Base-by-base conservation (phyloP, 2,888 invertebrate genomes). In the Hyposoter dolosus region DNA sequence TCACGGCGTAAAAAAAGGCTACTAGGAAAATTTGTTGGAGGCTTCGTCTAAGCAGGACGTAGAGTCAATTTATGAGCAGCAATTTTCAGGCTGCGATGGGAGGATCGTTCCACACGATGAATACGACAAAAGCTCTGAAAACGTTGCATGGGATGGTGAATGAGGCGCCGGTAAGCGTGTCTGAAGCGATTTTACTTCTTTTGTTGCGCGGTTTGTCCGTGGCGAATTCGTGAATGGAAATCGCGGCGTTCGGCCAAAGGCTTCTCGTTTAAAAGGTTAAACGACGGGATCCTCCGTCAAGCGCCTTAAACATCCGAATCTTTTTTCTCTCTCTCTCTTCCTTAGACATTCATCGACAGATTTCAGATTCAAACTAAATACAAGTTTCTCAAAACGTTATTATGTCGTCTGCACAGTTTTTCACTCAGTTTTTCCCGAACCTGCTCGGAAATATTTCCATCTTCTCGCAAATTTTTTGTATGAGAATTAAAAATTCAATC, bases 141-240 rank as follows among this genome's bases (percentile, higher is more conserved):
- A 81, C 66, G 87, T 76, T 86, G 75, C 82, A 77, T 56, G 56
- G 66, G 50, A 81, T 68, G 65, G 80, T 81, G 77, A 74, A 82
- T 82, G 82, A 83, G 80, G 69, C 82, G 74, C 82, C 68, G 78
- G 78, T 76, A 75, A 84, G 84, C 83, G 83, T 86, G 87, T 85
- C 87, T 78, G 75, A 83, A 78, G 50, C 85, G 88, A 82, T 83
- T 81, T 66, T 74, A 75, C 79, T 85, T 90, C 88, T 89, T 91
- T 89, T 89, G 89, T 90, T 88, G 86, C 87, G 56, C 76, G 75
- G 68, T 76, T 75, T 76, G 89, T 88, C 90, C 93, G 91, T 92
- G 88, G 90, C 93, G 92, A 93, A 94, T 93, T 80, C 88, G 90
- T 92, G 93, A 93, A 93, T 93, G 92, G 92, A 93, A 93, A 93